Base-by-base conservation (phyloP, 2,888 invertebrate genomes). In the Dromius quadrimaculatus region DNA sequence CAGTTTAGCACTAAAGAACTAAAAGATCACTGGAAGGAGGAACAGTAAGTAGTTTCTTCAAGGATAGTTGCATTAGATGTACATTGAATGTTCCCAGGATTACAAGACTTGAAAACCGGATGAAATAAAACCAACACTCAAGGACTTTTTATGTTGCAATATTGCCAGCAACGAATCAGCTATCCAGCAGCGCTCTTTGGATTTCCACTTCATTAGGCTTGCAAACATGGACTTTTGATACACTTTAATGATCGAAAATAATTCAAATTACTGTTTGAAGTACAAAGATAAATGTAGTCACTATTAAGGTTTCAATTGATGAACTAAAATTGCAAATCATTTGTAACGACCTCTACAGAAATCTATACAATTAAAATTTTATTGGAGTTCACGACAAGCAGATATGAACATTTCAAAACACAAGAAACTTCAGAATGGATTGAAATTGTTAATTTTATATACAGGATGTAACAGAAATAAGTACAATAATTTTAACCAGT, bases 161-260 rank as follows among this genome's bases (percentile, higher is more conserved):
- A 41, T 61, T 61, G 61, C 11, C 19, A 19, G n/a, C 13, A 2
- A 15, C 64, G 8, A 36, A 59, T 59, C 11, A 59, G 36, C 59
- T 59, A 59, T 36, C 32, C 59, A 36, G 17, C 59, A 20, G 19
- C 9, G 20, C 19, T 8, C 59, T 59, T 50, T 64, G 50, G 50
- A 36, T 50, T 64, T 64, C 47, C 64, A 64, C 50, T 64, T 64
- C 64, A 64, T 64, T 64, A 64, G 64, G 32, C 23, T 45, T 28
- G 50, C 50, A 64, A 50, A 64, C 64, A 64, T 64, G 64, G 50
- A 34, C 50, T 64, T 64, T 64, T 64, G 50, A 64, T 64, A 36
- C 50, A 50, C 20, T 64, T 64, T 64, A 64, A 64, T 64, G 64
- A 64, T 64, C 34, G 64, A 64, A 50, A 47, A 50, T 64, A 64